These are phyloP conservation scores for Tympanuchus pallidicinctus DNA, from an alignment of 2,113 vertebrate species.

Conservation along the genomic window DNA sequence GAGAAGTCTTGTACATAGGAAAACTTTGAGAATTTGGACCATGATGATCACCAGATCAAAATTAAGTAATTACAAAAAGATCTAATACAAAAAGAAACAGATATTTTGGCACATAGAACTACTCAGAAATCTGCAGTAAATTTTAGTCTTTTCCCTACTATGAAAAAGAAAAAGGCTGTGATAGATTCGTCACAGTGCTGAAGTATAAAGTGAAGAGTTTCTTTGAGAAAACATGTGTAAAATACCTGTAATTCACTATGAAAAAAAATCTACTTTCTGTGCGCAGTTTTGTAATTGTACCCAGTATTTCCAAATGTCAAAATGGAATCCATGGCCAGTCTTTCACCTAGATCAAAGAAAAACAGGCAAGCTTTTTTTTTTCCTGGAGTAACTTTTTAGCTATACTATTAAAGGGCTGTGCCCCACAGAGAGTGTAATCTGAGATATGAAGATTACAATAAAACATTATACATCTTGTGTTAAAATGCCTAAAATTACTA, in stretches of 20 bases:
- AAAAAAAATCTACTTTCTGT: constrained; percentile 31
- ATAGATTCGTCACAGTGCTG: constrained; percentile 18
- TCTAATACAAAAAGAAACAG: background rate
- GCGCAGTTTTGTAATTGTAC: constrained; percentile 63
- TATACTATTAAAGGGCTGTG: background rate
- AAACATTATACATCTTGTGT: background rate
- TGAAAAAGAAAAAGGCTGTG: constrained; percentile 1
- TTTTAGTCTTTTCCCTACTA: background rate
- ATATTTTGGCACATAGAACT: background rate
- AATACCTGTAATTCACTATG: constrained; percentile 37
- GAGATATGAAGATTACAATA: constrained; percentile 19
- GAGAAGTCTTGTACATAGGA: background rate
- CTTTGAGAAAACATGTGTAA: constrained; percentile 28
- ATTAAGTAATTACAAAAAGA: background rate
- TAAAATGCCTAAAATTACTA: constrained; percentile 53
- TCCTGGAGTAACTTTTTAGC: constrained; percentile 16
- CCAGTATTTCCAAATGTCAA: constrained; percentile 65
- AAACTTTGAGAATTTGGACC: background rate
- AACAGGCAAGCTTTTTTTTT: background rate
- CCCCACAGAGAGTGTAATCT: background rate
- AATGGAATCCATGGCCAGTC: constrained; percentile 33
- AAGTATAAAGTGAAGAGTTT: background rate
- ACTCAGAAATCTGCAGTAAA: background rate
- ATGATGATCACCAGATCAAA: background rate
- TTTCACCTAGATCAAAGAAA: constrained; percentile 47